Evolutionary conservation across 2,888 invertebrate species (phyloP), one percentile per base, ranked within the genome.

Genomic region (Cosmopolites sordidus): DNA sequence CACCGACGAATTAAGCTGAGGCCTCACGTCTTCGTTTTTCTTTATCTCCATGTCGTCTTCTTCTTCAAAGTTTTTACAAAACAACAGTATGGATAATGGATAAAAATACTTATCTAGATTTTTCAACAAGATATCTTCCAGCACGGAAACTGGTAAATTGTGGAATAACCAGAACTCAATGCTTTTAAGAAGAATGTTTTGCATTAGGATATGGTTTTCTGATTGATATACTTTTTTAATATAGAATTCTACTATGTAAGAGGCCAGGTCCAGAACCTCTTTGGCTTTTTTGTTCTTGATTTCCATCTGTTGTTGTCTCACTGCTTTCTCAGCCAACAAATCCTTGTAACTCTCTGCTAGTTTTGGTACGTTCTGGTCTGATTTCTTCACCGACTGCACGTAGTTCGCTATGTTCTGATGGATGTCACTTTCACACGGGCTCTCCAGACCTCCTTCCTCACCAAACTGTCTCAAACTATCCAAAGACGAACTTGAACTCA

Each of bases 71-170:
- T 74, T 72, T 56, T 75, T 75, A 58, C 75, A 75, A 65, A 75
- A 75, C 48, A 75, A 60, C 47, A 75, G 64, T 58, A 75, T 72
- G 9, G 74, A 73, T 22, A 75, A 62, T 0, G 75, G 75, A 63
- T 75, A 75, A 62, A 75, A 75, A 62, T 75, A 75, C 56, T 74
- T 75, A 61, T 75, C 74, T 69, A 75, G 69, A 61, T 75, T 75
- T 60, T 75, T 74, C 45, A 75, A 61, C 40, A 75, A 60, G 45
- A 75, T 67, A 55, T 66, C 68, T 61, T 75, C 75, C 42, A 75
- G 60, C 38, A 72, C 65, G 30, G 66, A 61, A 47, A 74, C 71
- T 9, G 75, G 75, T 40, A 75, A 61, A 58, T 67, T 69, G 53
- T 70, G 71, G 4, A 65, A 61, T 48, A 75, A 60, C 75, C 75